Base-by-base conservation (phyloP, 2,797 vertebrate genomes). In the Syngnathus rostellatus region DNA sequence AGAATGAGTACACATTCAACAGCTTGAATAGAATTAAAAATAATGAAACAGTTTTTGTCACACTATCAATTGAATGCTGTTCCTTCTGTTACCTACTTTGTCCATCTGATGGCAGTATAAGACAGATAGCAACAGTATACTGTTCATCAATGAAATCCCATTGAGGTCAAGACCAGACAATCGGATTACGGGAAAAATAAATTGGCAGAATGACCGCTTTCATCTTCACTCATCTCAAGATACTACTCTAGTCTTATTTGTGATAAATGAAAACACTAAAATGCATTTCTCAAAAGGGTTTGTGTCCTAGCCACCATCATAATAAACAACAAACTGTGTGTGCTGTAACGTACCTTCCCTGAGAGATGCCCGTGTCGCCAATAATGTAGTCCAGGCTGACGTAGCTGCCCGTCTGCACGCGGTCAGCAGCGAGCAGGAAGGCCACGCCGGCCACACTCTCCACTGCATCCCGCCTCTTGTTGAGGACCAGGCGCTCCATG, bases 301-400 rank as follows among this genome's bases (percentile, higher is more conserved):
- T 23, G 21, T 43, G 39, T 37, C 54, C 54, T 57, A 25, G 37
- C 14, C 7, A 37, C 11, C 25, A 58, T 25, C 16, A 9, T 37
- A 37, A 8, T 57, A 57, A 43, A 41, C 3, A 11, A 43, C 41
- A 6, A 43, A 41, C 41, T 1, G 21, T 12, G 53, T 23, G 9
- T 8, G 14, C 63, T 87, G n/a, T 48, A 40, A 23, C 81, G 8
- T 81, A 89, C 88, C 88, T 86, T 67, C 97, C 97, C 85, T 93
- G 94, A 57, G 93, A 89, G 83, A 98, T 93, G 16, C 96, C 96
- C 0, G 83, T 88, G 76, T 99, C 95, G 0, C 94, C 95, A 19
- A 97, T 92, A 71, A 99, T 97, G 88, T 98, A 98, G 83, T 99
- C 94, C 11, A 99, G 84, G 45, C 89, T 89, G 0, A 94, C 89